Percentiles rank a stretch among this genome's conserved stretches.
phyloP scores from a whole-genome alignment of 2,113 vertebrate genomes.

The Austrofundulus limnaeus region DNA sequence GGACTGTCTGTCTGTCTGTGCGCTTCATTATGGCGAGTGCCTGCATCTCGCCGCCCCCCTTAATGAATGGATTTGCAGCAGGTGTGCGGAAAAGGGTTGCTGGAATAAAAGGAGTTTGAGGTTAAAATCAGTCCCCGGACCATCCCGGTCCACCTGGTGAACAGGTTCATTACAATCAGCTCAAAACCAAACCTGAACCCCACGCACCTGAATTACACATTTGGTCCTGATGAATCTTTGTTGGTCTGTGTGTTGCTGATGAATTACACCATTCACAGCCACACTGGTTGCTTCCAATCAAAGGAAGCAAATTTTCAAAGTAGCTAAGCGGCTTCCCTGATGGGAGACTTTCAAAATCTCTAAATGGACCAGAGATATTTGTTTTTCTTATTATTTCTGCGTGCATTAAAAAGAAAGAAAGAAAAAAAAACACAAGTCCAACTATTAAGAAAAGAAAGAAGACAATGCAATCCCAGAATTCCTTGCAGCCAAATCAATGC shows the following conservation, averaged over 20 bases:
- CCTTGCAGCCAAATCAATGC: neutral
- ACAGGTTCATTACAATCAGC: slow-evolving; percentile 45
- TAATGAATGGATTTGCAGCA: slow-evolving; percentile 49
- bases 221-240: neutral
- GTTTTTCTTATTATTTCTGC: neutral
- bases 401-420: neutral
- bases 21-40: neutral
- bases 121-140: slow-evolving; percentile 43
- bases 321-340: neutral
- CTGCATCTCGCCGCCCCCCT: slow-evolving; percentile 17
- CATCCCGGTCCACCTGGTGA: slow-evolving; percentile 15
- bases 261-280: neutral
- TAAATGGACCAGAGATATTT: neutral
- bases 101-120: slow-evolving; percentile 45
- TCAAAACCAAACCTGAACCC: slow-evolving; percentile 23
- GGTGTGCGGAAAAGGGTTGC: slow-evolving; percentile 43
- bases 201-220: slow-evolving; percentile 19
- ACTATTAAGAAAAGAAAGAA: neutral
- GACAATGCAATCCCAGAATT: neutral
- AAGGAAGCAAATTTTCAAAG: neutral
- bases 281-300: neutral
- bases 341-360: neutral
- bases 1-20: slow-evolving; percentile 23
- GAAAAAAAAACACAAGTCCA: too few relatives aligned
- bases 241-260: neutral